phyloP scores from a whole-genome alignment of 2,113 vertebrate genomes.

The Lophochroa leadbeateri region DNA sequence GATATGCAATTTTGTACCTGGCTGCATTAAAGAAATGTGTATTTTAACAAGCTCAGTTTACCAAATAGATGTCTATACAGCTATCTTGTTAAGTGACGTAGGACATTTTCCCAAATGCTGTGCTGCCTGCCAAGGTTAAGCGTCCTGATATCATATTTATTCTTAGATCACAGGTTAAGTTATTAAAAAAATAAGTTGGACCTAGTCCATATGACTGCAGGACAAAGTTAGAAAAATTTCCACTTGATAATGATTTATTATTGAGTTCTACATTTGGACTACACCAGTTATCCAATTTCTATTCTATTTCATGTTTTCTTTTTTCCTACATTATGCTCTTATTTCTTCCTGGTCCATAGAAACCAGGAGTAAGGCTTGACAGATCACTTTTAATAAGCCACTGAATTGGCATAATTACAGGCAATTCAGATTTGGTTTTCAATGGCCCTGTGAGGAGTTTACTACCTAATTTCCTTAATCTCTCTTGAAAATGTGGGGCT shows the following conservation, averaged over 20 bases:
- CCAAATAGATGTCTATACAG: background rate
- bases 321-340: background rate
- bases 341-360: background rate
- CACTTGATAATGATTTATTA: background rate
- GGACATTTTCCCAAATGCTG: background rate
- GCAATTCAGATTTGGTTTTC: background rate
- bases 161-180: background rate
- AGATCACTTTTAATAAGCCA: background rate
- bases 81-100: background rate
- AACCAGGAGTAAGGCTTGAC: background rate
- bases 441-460: background rate
- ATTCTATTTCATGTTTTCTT: background rate
- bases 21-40: background rate
- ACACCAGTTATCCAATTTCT: background rate
- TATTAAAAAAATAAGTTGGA: background rate
- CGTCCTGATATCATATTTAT: background rate
- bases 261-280: background rate
- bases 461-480: background rate
- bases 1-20: background rate
- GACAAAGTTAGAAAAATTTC: background rate
- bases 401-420: background rate
- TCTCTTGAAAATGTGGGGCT: background rate
- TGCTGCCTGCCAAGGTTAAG: background rate
- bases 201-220: background rate
- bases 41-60: background rate